Percentiles rank a stretch among this genome's conserved stretches.
Conservation (phyloP, 2,888 invertebrate species). For the Xanthorhoe spadicearia region DNA sequence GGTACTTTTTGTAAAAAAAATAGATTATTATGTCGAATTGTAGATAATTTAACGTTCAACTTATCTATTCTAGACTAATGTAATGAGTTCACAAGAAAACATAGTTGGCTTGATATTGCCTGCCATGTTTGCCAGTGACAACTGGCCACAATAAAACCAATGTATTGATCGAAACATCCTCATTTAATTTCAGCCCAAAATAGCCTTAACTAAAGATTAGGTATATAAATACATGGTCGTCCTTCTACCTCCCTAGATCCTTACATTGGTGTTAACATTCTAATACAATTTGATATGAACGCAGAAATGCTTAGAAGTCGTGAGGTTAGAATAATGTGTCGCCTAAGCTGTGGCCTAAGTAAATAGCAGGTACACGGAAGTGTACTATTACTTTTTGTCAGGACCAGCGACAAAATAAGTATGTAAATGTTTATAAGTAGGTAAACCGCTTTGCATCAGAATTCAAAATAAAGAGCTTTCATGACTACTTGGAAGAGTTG, state of each 20-base stretch:
- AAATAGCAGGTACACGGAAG: no score
- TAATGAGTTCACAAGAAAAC: background rate
- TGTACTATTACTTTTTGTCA: background rate
- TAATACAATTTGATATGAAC: constrained; percentile 36
- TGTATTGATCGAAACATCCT: constrained; percentile 53
- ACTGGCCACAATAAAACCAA: constrained; percentile 39
- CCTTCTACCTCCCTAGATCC: constrained; percentile 26
- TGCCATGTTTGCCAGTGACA: background rate
- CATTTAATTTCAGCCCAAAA: constrained; percentile 54
- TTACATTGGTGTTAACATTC: constrained; percentile 36
- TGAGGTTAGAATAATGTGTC: constrained; percentile 39
- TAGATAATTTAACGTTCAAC: background rate
- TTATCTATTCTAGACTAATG: background rate
- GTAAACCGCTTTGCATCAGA: background rate
- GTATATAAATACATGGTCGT: constrained; percentile 39
- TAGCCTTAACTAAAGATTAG: constrained; percentile 43
- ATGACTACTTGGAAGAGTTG: background rate
- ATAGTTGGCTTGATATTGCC: background rate
- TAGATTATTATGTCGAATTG: constrained; percentile 6
- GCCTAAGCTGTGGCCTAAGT: no score
- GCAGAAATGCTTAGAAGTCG: constrained; percentile 35
- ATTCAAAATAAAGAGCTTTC: background rate
- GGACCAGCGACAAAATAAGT: background rate
- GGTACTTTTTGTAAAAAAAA: constrained; percentile 10
- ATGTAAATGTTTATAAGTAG: background rate